Conservation (phyloP, 1,140 invertebrate genomes). For the Halictus rubicundus region DNA sequence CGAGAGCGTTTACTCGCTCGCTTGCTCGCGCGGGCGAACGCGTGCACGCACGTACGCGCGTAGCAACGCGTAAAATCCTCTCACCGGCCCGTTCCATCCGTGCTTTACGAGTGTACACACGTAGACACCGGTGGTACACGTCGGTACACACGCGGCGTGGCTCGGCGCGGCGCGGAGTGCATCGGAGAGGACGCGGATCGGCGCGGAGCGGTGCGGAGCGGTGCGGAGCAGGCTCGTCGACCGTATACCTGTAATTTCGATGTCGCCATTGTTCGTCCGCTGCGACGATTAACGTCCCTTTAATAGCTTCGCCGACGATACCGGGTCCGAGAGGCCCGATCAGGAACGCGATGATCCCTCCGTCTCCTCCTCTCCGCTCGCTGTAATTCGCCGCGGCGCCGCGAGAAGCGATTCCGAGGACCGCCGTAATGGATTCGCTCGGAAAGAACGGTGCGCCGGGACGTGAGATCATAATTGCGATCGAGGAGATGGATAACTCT, state of each 20-base stretch:
- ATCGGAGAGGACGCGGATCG: neutral
- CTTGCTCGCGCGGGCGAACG: conserved; percentile 8
- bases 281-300: conserved; percentile 67
- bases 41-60: conserved; percentile 42
- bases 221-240: conserved; percentile 9
- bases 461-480: conserved; percentile 42
- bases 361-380: neutral
- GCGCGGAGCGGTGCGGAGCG: conserved; percentile 22
- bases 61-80: conserved; percentile 58
- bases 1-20: no score
- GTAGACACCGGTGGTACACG: conserved; percentile 5
- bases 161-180: no score
- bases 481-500: neutral
- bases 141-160: neutral
- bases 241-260: conserved; percentile 66
- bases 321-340: conserved; percentile 47
- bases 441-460: neutral
- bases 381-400: conserved; percentile 37
- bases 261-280: conserved; percentile 64
- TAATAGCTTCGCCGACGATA: conserved; percentile 64
- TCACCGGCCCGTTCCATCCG: conserved; percentile 20
- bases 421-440: conserved; percentile 30
- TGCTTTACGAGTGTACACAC: conserved; percentile 35
- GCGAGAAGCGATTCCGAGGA: conserved; percentile 28
- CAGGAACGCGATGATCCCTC: conserved; percentile 51